Evolutionary conservation across 2,888 invertebrate species (phyloP).

Genomic region (Ennomos fuscantarius): DNA sequence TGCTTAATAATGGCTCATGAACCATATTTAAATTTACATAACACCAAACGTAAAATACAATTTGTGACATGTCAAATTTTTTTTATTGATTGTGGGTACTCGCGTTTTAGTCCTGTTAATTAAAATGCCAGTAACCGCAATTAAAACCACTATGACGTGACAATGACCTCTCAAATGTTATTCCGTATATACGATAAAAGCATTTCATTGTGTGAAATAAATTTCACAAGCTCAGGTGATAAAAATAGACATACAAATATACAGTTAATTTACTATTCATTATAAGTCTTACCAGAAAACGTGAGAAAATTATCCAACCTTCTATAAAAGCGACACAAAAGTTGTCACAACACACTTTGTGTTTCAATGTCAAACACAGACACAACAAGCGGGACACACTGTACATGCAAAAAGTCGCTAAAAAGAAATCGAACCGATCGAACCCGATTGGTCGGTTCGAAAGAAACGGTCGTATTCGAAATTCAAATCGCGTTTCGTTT

Average conservation of each 20-base stretch:
- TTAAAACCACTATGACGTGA: slow-evolving; percentile 30
- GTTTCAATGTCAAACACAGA: slow-evolving; percentile 70
- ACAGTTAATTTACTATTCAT: slow-evolving; percentile 46
- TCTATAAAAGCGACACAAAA: slow-evolving; percentile 47
- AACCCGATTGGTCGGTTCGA: slow-evolving; percentile 72
- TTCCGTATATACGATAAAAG: slow-evolving; percentile 28
- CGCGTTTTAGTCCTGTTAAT: slow-evolving; percentile 16
- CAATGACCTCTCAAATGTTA: slow-evolving; percentile 35
- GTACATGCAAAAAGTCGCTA: slow-evolving; percentile 68
- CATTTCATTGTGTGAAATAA: slow-evolving; percentile 37
- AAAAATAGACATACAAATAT: slow-evolving; percentile 52
- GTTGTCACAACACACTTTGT: slow-evolving; percentile 48
- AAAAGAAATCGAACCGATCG: slow-evolving; percentile 74
- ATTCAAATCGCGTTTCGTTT: slow-evolving; percentile 59
- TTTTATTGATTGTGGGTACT: too few species aligned
- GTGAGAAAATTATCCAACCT: slow-evolving; percentile 76
- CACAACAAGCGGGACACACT: slow-evolving; percentile 70
- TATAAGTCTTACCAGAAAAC: slow-evolving; percentile 66
- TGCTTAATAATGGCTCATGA: too few species aligned
- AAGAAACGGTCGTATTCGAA: slow-evolving; percentile 66
- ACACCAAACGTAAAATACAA: slow-evolving; percentile 8
- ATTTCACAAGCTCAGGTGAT: slow-evolving; percentile 41
- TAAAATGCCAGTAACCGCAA: slow-evolving; percentile 23
- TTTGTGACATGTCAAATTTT: too few species aligned
- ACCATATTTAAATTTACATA: too few species aligned